Base-by-base conservation (phyloP, 2,888 invertebrate genomes). In the Pimpla rufipes region DNA sequence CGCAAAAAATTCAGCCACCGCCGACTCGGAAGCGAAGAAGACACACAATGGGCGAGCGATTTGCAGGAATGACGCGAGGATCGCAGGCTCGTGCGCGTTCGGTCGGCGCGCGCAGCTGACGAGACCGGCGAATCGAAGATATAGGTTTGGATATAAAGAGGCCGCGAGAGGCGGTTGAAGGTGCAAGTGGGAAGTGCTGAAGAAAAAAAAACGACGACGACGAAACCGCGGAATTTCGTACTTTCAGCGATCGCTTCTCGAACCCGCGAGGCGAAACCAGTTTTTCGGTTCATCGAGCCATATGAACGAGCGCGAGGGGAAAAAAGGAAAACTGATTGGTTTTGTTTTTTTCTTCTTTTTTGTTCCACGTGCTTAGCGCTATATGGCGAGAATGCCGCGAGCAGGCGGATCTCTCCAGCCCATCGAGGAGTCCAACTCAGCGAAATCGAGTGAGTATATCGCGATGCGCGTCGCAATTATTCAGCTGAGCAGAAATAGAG, bases 381-480 rank as follows among this genome's bases (percentile, higher is more conserved):
- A 18, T 35, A 35, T 57, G 64, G 40, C 68, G 67, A 89, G 75
- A 85, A 92, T 91, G 92, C 89, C 91, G 77, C 89, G 91, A 71
- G 83, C 85, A 59, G 75, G 83, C 74, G 85, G 84, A 88, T 85
- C 86, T 13, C 88, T 92, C 2, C 92, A 92, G 75, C 92, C 92
- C 10, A 92, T 92, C 73, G 90, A 91, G 87, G 92, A 92, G 87
- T 89, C 89, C 6, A 90, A 90, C 59, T 89, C 92, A 8, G 88
- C 90, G 16, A 91, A 91, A 73, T 88, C 90, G 16, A 87, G 91
- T 91, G 71, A 89, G 90, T 85, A 37, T 62, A n/a, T n/a, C n/a
- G 35, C 29, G 29, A 29, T 29, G 2, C 29, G 29, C 29, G 29
- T n/a, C n/a, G 29, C 29, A 29, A 29, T 29, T 29, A n/a, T n/a